Evolutionary conservation across 2,113 vertebrate genomes (phyloP), one percentile per base, ranked within the genome.

Genomic region (Podilymbus podiceps): DNA sequence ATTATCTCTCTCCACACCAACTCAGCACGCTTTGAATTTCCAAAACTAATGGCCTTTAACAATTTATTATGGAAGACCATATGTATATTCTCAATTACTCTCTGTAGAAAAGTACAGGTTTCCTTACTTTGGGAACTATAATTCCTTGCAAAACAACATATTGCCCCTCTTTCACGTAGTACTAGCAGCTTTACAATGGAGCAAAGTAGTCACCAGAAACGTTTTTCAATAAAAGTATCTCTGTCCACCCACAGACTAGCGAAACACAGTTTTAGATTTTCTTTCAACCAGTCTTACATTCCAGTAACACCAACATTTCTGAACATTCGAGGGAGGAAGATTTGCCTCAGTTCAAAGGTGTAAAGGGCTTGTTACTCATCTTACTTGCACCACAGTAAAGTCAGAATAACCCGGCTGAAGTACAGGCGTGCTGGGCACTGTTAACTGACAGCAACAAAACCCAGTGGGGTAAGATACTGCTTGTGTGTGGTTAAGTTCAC

Each of bases 11-110:
- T 88, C 90, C 87, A 81, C 85, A 76, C 82, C 86, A 85, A 67
- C 80, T 88, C 92, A 72, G 96, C 89, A 62, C 58, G 78, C 76
- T 14, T 38, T 16, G 8, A 15, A 66, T 6, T 63, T 69, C 73
- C 93, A 64, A 55, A 62, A 76, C 85, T 93, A 97, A 96, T 94
- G 95, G 72, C 95, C 95, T 97, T 80, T 73, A 96, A 92, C 92
- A 88, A 88, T 80, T 93, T 67, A 55, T 92, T 95, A 64, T 38
- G 47, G 20, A 63, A 87, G 84, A 89, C 84, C 46, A 79, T 82
- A 86, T 50, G 76, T 80, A 74, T 11, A 17, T 53, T 89, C 94
- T 82, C 88, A 94, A 77, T 90, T 85, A 89, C 62, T 81, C 71
- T 78, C 7, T 20, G 60, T 44, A 79, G 93, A 95, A 79, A 27